These are phyloP conservation scores for Ramphastos sulfuratus DNA, from an alignment of 2,113 vertebrate species.

Conservation along the genomic window DNA sequence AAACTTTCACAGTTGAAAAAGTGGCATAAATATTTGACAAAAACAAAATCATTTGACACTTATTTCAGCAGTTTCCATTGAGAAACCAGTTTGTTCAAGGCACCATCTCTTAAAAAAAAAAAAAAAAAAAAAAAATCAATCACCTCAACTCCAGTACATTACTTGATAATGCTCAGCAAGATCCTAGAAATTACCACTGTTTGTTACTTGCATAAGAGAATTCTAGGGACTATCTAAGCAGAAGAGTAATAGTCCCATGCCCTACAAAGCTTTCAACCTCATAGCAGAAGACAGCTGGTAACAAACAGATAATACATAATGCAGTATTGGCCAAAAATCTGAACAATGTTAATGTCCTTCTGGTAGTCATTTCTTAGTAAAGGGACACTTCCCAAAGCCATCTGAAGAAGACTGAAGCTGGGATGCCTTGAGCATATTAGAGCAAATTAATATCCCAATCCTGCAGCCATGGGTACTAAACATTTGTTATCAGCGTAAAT, in stretches of 20 bases:
- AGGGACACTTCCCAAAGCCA: too few species aligned
- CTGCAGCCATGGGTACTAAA: too few species aligned
- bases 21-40: neutral
- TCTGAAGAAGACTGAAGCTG: neutral
- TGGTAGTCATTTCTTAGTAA: too few species aligned
- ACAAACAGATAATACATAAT: neutral
- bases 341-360: neutral
- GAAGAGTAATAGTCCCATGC: neutral
- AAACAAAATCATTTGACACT: constrained; percentile 15
- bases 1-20: constrained; percentile 22
- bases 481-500: too few species aligned
- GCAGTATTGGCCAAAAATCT: neutral
- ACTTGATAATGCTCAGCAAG: neutral
- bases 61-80: constrained; percentile 64
- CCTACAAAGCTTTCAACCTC: constrained; percentile 3
- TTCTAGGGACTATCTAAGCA: constrained; percentile 45
- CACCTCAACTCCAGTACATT: neutral
- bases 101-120: neutral
- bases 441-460: too few species aligned
- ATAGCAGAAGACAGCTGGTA: neutral
- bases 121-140: neutral
- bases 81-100: neutral
- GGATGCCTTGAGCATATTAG: too few species aligned
- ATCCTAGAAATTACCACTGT: constrained; percentile 22
- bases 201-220: constrained; percentile 41